Conservation (phyloP, 2,113 vertebrate genomes). For the Aegotheles bennettii region DNA sequence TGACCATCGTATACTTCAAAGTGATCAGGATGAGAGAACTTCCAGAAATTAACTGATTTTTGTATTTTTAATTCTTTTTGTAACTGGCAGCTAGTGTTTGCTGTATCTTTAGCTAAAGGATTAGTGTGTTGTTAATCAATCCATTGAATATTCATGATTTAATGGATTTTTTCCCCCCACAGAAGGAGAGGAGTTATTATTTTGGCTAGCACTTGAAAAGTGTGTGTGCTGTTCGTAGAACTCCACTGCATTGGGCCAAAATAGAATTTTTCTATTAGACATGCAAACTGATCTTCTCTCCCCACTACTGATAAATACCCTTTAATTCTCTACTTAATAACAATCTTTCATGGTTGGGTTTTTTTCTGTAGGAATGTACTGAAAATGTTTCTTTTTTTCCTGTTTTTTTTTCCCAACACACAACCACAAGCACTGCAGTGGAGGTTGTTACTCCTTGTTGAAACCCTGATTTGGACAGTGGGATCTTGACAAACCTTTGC, state of each 20-base stretch:
- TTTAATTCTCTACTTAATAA: conserved; percentile 6
- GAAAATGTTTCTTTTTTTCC: no score
- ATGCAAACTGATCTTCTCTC: conserved; percentile 12
- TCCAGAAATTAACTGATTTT: conserved; percentile 23
- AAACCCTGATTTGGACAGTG: background rate
- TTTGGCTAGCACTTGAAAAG: conserved; percentile 41
- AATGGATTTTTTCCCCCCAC: background rate
- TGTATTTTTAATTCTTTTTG: background rate
- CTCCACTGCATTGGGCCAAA: background rate
- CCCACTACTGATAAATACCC: background rate
- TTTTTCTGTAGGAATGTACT: background rate
- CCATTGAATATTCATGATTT: conserved; percentile 54
- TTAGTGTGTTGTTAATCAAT: conserved; percentile 30
- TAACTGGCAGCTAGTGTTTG: background rate
- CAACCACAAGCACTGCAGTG: background rate
- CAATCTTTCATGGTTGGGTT: background rate
- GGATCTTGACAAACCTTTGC: background rate
- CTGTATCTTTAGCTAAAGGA: conserved; percentile 19
- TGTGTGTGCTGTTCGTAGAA: background rate
- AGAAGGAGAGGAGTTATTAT: conserved; percentile 41
- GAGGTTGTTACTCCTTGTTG: background rate
- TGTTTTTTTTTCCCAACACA: no score
- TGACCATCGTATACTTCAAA: background rate
- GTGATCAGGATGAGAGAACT: background rate
- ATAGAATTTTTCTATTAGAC: conserved; percentile 37